A percentile compares a stretch with the other conserved stretches of the same genome.
These are phyloP conservation scores for Sogatella furcifera DNA, from an alignment of 1,140 invertebrate species.

Conservation along the genomic window DNA sequence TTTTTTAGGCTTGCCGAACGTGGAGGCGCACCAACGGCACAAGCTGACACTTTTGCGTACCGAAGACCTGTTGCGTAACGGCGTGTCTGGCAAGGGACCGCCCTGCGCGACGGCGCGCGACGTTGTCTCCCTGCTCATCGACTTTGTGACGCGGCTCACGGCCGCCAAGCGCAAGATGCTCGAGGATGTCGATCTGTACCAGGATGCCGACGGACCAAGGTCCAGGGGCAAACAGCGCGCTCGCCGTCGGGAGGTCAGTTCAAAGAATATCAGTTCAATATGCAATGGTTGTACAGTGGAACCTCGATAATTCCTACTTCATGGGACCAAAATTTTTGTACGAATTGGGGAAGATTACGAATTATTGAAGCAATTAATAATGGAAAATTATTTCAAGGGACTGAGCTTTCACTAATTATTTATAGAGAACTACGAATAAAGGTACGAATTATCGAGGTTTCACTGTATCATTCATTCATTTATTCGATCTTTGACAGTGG, in stretches of 20 bases:
- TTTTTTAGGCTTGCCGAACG: slow-evolving; percentile 47
- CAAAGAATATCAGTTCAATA: no score
- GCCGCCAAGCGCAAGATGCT: slow-evolving; percentile 65
- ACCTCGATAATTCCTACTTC: no score
- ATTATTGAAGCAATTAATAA: no score
- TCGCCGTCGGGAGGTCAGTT: slow-evolving; percentile 47
- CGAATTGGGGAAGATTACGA: no score
- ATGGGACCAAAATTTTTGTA: no score
- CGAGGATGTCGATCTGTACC: slow-evolving; percentile 73
- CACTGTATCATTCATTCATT: no score
- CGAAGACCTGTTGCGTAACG: slow-evolving; percentile 66
- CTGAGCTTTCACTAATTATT: no score
- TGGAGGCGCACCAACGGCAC: slow-evolving; percentile 70
- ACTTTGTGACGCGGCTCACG: slow-evolving; percentile 65
- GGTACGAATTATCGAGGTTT: no score
- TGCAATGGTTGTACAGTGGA: no score
- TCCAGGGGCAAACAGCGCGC: slow-evolving; percentile 49
- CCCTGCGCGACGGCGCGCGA: slow-evolving; percentile 42
- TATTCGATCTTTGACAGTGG: no score
- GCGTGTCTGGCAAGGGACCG: slow-evolving; percentile 50
- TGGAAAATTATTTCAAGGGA: no score
- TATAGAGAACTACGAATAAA: no score
- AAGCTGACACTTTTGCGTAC: slow-evolving; percentile 67
- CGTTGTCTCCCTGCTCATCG: slow-evolving; percentile 62
- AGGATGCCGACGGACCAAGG: slow-evolving; percentile 40